Conservation (phyloP, 2,888 invertebrate species). For the Mythimna lalbum region DNA sequence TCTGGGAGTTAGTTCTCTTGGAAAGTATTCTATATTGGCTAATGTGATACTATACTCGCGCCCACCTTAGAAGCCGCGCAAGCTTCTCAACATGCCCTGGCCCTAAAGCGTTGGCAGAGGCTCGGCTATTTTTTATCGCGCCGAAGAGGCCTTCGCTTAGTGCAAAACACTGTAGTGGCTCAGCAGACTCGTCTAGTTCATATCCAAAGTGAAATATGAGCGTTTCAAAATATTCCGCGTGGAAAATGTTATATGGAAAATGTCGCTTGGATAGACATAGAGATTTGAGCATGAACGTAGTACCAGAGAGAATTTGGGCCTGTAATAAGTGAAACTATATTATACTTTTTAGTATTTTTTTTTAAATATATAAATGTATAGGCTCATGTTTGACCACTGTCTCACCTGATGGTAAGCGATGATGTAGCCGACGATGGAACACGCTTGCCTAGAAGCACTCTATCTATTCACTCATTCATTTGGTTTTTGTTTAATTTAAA, state of each 20-base stretch:
- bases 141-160: slow-evolving; percentile 61
- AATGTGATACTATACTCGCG: background rate
- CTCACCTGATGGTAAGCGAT: no score
- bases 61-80: background rate
- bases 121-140: slow-evolving; percentile 67
- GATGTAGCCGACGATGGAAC: no score
- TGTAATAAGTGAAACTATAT: background rate
- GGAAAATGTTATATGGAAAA: slow-evolving; percentile 60
- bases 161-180: slow-evolving; percentile 71
- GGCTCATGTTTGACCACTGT: no score
- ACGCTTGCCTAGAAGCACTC: no score
- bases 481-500: no score
- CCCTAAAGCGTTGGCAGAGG: slow-evolving; percentile 38
- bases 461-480: no score
- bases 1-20: no score
- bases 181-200: slow-evolving; percentile 69
- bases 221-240: slow-evolving; percentile 65
- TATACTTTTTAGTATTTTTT: no score
- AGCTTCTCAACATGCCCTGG: background rate
- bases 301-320: background rate
- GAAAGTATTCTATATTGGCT: no score
- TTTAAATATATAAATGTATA: no score
- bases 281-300: background rate
- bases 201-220: slow-evolving; percentile 72
- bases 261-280: slow-evolving; percentile 22